Percentiles rank a stretch among this genome's conserved stretches.
These are phyloP conservation scores for Drosophila grimshawi DNA, from an alignment of 1,140 invertebrate genomes.

Conservation along the genomic window DNA sequence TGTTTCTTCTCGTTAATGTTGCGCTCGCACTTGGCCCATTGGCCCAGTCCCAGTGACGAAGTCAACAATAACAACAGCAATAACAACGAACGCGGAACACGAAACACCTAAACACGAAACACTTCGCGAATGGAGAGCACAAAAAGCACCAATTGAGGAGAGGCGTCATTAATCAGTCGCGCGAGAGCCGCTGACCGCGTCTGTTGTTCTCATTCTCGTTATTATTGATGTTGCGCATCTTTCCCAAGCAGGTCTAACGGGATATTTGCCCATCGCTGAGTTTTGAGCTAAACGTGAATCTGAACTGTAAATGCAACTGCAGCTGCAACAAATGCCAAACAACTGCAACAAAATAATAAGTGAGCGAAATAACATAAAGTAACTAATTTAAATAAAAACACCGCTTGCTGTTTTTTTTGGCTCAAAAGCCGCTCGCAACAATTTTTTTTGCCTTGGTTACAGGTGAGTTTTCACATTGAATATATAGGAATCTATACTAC, in stretches of 20 bases:
- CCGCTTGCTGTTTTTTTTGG: too few species aligned
- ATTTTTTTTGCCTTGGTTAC: conserved; percentile 38
- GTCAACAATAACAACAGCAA: conserved; percentile 51
- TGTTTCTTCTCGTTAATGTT: conserved; percentile 42
- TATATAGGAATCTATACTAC: background rate
- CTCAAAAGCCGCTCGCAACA: conserved; percentile 5
- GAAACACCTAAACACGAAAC: conserved; percentile 40
- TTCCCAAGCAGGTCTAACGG: background rate
- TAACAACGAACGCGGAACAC: conserved; percentile 26
- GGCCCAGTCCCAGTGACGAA: conserved; percentile 57
- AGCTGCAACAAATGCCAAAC: conserved; percentile 3
- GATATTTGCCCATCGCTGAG: conserved; percentile 7
- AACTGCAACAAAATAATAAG: conserved; percentile 29
- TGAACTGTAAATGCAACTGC: conserved; percentile 5
- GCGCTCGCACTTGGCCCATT: conserved; percentile 56
- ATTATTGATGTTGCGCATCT: too few species aligned
- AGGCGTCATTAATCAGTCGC: conserved; percentile 57
- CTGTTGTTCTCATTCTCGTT: conserved; percentile 14
- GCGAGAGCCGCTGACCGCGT: conserved; percentile 68
- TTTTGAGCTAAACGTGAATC: background rate
- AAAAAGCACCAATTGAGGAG: background rate
- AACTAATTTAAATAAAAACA: conserved; percentile 1
- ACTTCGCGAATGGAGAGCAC: conserved; percentile 12
- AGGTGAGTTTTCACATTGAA: conserved; percentile 34
- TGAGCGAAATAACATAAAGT: background rate